Evolutionary conservation across 2,797 vertebrate genomes (phyloP).

Genomic region (Lagothrix lagotricha): DNA sequence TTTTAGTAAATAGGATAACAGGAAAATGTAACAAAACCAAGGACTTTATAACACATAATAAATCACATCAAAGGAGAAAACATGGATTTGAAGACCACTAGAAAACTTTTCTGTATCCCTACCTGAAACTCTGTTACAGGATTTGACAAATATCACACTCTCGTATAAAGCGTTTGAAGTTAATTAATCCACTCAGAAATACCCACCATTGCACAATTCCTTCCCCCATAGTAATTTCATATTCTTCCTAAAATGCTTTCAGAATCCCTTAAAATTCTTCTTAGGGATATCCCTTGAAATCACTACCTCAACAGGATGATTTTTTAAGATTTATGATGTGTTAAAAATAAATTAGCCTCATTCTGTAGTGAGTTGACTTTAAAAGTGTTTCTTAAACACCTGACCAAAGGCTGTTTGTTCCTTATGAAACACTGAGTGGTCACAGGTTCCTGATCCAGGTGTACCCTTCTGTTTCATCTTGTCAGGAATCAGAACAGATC

Average conservation of each 20-base stretch:
- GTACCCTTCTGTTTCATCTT: background rate
- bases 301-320: background rate
- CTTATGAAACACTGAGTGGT: background rate
- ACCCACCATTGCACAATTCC: background rate
- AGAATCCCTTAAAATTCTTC: background rate
- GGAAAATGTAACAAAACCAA: background rate
- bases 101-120: background rate
- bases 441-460: background rate
- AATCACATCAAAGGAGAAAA: background rate
- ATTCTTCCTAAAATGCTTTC: background rate
- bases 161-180: background rate
- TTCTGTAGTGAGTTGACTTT: background rate
- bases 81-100: background rate
- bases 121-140: background rate
- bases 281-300: background rate
- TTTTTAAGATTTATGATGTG: background rate
- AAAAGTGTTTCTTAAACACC: background rate
- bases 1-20: background rate
- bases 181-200: conserved; percentile 7
- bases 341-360: background rate
- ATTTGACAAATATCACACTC: background rate
- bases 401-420: background rate
- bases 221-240: background rate
- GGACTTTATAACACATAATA: background rate
- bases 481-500: background rate